phyloP scores from a whole-genome alignment of 2,888 invertebrate genomes.

The Megamerina dolium region DNA sequence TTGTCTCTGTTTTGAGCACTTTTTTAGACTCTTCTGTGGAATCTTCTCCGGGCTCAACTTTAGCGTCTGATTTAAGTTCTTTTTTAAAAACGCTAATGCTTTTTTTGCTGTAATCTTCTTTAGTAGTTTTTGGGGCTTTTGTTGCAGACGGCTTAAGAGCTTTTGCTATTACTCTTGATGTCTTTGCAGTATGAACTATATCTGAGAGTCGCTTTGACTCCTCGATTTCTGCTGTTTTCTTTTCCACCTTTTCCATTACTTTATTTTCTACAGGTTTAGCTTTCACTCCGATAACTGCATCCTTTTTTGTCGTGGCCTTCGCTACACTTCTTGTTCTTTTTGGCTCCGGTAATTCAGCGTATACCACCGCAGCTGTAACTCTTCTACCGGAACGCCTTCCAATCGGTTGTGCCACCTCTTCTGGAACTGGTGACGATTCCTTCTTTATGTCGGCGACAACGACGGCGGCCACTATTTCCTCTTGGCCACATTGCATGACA shows the following conservation, averaged over 20 bases:
- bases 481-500: background rate
- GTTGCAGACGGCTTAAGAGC: too few relatives aligned
- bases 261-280: conserved; percentile 6
- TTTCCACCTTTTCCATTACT: conserved; percentile 8
- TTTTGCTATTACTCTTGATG: too few relatives aligned
- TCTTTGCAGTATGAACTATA: too few relatives aligned
- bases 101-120: too few relatives aligned
- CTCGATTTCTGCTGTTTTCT: conserved; percentile 1
- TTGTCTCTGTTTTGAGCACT: conserved; percentile 1
- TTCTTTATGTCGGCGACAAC: conserved; percentile 1
- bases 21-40: conserved; percentile 3
- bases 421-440: conserved; percentile 9
- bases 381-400: conserved; percentile 38
- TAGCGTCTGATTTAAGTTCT: too few relatives aligned
- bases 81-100: too few relatives aligned
- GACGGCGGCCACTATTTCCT: background rate
- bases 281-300: background rate
- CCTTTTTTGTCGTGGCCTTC: conserved; percentile 16
- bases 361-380: conserved; percentile 31
- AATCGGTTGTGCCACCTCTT: background rate
- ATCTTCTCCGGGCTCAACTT: background rate
- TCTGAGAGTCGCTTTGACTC: too few relatives aligned
- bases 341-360: conserved; percentile 33
- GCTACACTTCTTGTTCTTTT: conserved; percentile 33
- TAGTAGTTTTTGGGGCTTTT: too few relatives aligned